phyloP scores from a whole-genome alignment of 2,888 invertebrate genomes.

The Fragum whitleyi region DNA sequence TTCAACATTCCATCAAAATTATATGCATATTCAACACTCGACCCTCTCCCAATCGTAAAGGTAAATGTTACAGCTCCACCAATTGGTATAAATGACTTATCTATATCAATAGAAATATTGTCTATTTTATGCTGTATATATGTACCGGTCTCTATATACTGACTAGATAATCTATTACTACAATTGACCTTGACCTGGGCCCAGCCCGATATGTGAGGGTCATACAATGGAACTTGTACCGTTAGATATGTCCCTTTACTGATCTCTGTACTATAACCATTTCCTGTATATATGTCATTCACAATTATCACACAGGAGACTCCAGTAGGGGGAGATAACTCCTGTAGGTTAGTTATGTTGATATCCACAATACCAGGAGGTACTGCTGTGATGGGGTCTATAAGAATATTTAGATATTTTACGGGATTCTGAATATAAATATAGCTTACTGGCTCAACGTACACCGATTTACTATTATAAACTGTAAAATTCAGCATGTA shows the following conservation, averaged over 20 bases:
- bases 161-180: slow-evolving; percentile 64
- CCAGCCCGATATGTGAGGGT: slow-evolving; percentile 47
- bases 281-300: slow-evolving; percentile 22
- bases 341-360: slow-evolving; percentile 39
- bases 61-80: slow-evolving; percentile 51
- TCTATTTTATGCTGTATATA: slow-evolving; percentile 62
- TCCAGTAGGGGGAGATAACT: slow-evolving; percentile 54
- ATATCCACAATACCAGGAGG: slow-evolving; percentile 55
- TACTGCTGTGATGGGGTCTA: slow-evolving; percentile 52
- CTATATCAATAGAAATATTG: slow-evolving; percentile 41
- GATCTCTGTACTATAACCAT: slow-evolving; percentile 22
- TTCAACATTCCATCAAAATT: slow-evolving; percentile 59
- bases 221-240: slow-evolving; percentile 15
- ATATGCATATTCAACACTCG: slow-evolving; percentile 60
- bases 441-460: slow-evolving; percentile 15
- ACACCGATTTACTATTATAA: slow-evolving; percentile 46
- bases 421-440: slow-evolving; percentile 66
- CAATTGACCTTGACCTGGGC: slow-evolving; percentile 63
- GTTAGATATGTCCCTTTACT: slow-evolving; percentile 7
- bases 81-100: slow-evolving; percentile 50
- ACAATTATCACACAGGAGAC: slow-evolving; percentile 48
- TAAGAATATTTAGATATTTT: slow-evolving; percentile 47
- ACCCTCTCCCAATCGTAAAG: slow-evolving; percentile 59
- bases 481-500: slow-evolving; percentile 56
- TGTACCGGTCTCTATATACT: slow-evolving; percentile 55